phyloP scores from a whole-genome alignment of 2,113 vertebrate genomes.

The Bubo scandiacus region DNA sequence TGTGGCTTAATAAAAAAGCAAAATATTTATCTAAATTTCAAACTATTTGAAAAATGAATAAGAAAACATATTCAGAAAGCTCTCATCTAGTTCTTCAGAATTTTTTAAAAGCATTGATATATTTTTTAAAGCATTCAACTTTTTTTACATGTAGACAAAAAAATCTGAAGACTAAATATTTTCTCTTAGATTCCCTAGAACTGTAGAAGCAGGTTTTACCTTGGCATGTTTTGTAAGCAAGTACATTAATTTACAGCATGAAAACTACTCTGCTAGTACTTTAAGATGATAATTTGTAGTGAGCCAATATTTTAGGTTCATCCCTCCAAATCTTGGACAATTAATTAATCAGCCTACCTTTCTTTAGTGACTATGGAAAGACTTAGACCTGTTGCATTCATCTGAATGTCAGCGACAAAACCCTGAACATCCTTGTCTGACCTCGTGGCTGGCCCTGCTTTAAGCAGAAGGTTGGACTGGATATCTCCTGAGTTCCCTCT shows the following conservation, averaged over 20 bases:
- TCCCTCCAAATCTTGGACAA: neutral
- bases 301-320: neutral
- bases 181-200: neutral
- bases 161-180: neutral
- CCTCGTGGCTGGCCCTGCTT: fast-evolving
- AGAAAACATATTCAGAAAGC: neutral
- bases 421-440: neutral
- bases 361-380: neutral
- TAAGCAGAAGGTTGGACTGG: neutral
- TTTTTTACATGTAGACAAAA: neutral
- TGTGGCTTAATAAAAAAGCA: neutral
- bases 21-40: neutral
- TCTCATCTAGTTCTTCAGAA: neutral
- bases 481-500: neutral
- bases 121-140: neutral
- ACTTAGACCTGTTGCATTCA: neutral
- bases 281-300: neutral
- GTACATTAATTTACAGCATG: neutral
- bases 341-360: neutral
- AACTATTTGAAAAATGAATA: neutral
- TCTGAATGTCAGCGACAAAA: neutral
- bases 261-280: neutral
- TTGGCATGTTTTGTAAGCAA: neutral
- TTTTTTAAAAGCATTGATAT: neutral
- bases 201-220: neutral